Evolutionary conservation across 2,797 vertebrate species (phyloP), one percentile per base, ranked within the genome.

Genomic region (Amblyopsis hoosieri): DNA sequence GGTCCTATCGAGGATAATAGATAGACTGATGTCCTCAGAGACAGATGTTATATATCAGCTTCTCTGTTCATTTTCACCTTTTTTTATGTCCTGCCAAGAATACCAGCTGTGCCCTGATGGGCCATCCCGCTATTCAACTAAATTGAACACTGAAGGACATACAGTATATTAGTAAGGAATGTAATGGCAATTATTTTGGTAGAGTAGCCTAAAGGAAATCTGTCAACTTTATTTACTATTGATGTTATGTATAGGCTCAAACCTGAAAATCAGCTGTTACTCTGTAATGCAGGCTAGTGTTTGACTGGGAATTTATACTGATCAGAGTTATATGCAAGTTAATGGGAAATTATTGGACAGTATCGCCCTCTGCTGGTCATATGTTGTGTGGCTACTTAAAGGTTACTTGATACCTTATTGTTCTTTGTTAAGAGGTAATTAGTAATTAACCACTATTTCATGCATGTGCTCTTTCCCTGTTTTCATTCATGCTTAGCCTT

Each of bases 351-450:
- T 64, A 67, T 80, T 83, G 75, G 74, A 81, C 78, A 77, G 87
- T 66, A 63, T 85, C 85, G 64, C 89, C 87, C 87, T 88, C 89
- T 89, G 76, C 87, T 90, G 89, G 86, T 6, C 61, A 45, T 42
- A 42, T 42, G 37, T 9, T 42, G 37, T 9, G 9, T 42, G 37
- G 17, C 17, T 17, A 17, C 17, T 17, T 17, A 29, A 3, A 29
- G 23, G 23, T 8, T 42, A 42, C 7, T 42, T 42, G 7, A 42
- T 10, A 7, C 37, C 37, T 42, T 51, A 17, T 17, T 51, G 4
- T 51, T 51, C 14, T 51, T 51, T 51, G 14, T 7, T 51, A 17
- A 52, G 51, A 23, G 51, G 51, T 52, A 17, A 23, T 19, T 37
- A 9, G 33, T 17, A 12, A 19, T 53, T 23, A 3, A 53, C 11